These are phyloP conservation scores for Leptocoma aspasia DNA, from an alignment of 2,113 vertebrate genomes.

Conservation along the genomic window DNA sequence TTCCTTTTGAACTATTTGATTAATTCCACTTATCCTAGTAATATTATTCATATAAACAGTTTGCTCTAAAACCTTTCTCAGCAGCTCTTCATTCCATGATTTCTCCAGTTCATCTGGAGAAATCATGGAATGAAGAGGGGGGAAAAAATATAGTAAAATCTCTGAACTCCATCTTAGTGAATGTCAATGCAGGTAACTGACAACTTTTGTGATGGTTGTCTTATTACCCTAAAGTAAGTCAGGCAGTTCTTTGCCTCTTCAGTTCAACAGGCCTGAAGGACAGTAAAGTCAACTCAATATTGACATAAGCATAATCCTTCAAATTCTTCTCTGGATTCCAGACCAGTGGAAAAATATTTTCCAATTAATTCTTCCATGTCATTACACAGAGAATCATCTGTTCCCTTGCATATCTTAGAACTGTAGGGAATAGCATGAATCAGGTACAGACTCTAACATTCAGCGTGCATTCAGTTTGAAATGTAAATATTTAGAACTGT, in stretches of 20 bases:
- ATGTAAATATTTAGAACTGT: background rate
- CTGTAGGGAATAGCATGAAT: background rate
- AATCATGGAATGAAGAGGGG: no score
- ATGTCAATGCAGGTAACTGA: background rate
- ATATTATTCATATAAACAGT: background rate
- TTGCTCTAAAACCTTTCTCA: background rate
- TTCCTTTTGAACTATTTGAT: background rate
- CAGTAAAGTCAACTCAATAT: background rate
- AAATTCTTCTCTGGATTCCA: background rate
- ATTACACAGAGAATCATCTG: background rate
- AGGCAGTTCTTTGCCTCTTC: background rate
- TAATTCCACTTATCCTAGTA: background rate
- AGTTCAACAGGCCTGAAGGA: background rate
- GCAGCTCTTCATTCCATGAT: background rate
- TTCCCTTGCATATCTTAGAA: background rate
- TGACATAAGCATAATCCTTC: background rate
- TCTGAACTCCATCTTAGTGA: background rate
- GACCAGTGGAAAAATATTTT: background rate
- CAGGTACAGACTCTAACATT: background rate
- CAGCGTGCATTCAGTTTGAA: background rate
- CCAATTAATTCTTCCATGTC: background rate
- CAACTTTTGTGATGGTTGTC: background rate
- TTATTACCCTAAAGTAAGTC: background rate
- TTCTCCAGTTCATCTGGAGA: background rate
- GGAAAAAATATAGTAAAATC: background rate